Evolutionary conservation across 2,113 vertebrate species (phyloP).

Genomic region (Sisor rabdophorus): DNA sequence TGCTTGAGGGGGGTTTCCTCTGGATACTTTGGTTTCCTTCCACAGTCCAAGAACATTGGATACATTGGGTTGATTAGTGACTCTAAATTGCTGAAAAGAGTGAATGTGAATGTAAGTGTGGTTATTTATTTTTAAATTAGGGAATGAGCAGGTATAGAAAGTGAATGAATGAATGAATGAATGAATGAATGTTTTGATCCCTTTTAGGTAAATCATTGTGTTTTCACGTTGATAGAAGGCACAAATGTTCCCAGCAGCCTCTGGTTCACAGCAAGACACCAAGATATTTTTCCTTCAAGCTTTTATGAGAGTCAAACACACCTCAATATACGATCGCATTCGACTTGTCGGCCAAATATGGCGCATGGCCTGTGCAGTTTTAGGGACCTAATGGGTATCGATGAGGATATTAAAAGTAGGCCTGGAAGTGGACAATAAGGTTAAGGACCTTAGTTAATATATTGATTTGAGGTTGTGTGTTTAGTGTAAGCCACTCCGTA

Average conservation of each 20-base stretch:
- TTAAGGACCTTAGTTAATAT: constrained; percentile 14
- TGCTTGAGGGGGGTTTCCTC: no score
- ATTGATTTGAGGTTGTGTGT: neutral
- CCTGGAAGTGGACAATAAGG: neutral
- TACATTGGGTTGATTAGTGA: no score
- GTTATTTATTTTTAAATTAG: no score
- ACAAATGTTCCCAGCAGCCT: constrained; percentile 3
- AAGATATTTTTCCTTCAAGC: constrained; percentile 4
- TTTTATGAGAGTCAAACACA: constrained; percentile 25
- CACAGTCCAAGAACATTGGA: no score
- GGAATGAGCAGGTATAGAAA: no score
- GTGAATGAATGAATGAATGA: no score
- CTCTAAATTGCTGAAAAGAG: no score
- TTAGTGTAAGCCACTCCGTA: neutral
- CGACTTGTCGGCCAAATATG: neutral
- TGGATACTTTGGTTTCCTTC: no score
- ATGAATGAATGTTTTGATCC: neutral
- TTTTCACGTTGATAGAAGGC: neutral
- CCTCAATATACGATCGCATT: constrained; percentile 5
- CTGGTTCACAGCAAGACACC: neutral
- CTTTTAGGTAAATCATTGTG: constrained; percentile 1
- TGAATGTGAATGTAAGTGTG: no score
- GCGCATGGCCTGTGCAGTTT: neutral
- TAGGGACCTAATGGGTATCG: constrained; percentile 10
- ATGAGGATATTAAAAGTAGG: constrained; percentile 2